A percentile compares a stretch with the other conserved stretches of the same genome.
Evolutionary conservation across 2,888 invertebrate species (phyloP).

Genomic region (Pseudanteris insignis): DNA sequence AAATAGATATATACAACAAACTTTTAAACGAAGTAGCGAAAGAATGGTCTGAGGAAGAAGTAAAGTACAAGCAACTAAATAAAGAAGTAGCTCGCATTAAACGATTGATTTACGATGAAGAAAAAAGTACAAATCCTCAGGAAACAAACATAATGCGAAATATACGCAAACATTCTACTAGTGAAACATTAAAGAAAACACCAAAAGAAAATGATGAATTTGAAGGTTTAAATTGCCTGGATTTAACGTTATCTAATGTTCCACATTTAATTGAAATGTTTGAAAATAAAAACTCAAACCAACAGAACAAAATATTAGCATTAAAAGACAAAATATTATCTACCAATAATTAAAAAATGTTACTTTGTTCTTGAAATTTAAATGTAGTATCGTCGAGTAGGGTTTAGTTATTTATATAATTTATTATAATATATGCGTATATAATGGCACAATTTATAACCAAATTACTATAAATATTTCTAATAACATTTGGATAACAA

Average conservation of each 20-base stretch:
- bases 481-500: too few relatives aligned
- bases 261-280: slow-evolving; percentile 10
- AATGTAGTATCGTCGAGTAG: too few relatives aligned
- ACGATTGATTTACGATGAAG: slow-evolving; percentile 2
- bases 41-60: slow-evolving; percentile 17
- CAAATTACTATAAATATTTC: too few relatives aligned
- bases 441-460: too few relatives aligned
- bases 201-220: background rate
- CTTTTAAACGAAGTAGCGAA: slow-evolving; percentile 8
- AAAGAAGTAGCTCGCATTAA: slow-evolving; percentile 8
- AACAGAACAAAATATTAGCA: slow-evolving; percentile 5
- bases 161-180: background rate
- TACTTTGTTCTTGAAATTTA: too few relatives aligned
- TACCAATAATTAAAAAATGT: background rate
- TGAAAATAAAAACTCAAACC: slow-evolving; percentile 9
- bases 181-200: background rate
- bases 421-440: too few relatives aligned
- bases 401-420: too few relatives aligned
- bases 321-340: slow-evolving; percentile 2
- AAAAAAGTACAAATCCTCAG: background rate
- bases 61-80: slow-evolving; percentile 13
- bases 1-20: slow-evolving; percentile 14
- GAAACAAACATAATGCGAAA: background rate
- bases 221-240: background rate
- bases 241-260: background rate